phyloP scores from a whole-genome alignment of 1,140 invertebrate genomes.

The Zaprionus ornatus region DNA sequence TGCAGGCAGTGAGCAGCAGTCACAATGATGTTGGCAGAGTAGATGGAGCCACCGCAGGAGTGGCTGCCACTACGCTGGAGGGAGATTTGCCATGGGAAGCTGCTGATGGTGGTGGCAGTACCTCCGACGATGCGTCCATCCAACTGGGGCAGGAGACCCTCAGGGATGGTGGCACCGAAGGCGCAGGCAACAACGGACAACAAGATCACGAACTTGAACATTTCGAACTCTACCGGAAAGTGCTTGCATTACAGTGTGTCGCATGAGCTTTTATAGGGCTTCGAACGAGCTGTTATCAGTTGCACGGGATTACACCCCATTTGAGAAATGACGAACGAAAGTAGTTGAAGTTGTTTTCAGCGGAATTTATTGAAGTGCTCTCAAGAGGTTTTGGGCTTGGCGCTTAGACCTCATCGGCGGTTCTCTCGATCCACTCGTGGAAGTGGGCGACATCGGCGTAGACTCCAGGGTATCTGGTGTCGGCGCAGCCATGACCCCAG shows the following conservation, averaged over 20 bases:
- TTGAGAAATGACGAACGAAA: constrained; percentile 25
- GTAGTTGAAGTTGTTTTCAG: constrained; percentile 7
- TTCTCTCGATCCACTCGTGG: constrained; percentile 77
- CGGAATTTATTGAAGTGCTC: constrained; percentile 25
- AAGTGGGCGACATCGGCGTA: constrained; percentile 85
- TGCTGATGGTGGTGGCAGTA: constrained; percentile 83
- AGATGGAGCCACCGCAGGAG: constrained; percentile 86
- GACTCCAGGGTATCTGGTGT: constrained; percentile 85
- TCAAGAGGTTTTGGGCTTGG: constrained; percentile 5
- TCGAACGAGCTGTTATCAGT: constrained; percentile 16
- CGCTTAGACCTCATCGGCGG: constrained; percentile 55
- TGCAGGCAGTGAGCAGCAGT: constrained; percentile 87
- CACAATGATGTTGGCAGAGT: constrained; percentile 84
- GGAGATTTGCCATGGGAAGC: constrained; percentile 86
- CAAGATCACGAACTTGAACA: constrained; percentile 75
- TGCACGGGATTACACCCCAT: constrained; percentile 12
- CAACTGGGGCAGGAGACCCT: constrained; percentile 70
- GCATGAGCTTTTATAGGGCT: constrained; percentile 14
- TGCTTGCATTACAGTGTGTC: constrained; percentile 14
- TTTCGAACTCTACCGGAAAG: constrained; percentile 21
- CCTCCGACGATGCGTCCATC: constrained; percentile 85
- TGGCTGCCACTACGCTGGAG: constrained; percentile 84
- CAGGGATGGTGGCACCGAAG: constrained; percentile 60
- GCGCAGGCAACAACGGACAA: constrained; percentile 68
- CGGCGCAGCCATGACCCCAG: constrained; percentile 84